Evolutionary conservation across 2,797 vertebrate genomes (phyloP).

Genomic region (Steatocranus sp.): DNA sequence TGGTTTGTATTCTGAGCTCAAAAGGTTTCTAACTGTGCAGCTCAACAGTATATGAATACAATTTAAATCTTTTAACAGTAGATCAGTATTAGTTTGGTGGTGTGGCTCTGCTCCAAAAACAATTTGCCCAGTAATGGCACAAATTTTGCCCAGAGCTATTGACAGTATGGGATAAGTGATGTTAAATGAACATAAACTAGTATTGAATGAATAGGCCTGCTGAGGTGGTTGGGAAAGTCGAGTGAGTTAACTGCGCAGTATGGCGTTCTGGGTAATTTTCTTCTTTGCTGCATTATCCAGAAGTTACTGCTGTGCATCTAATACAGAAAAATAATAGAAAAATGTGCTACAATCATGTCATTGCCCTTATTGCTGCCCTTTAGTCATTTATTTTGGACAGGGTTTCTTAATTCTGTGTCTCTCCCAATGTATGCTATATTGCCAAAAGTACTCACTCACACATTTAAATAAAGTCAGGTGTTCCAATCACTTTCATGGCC

Average conservation of each 20-base stretch:
- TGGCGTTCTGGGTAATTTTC: neutral
- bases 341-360: neutral
- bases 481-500: neutral
- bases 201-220: neutral
- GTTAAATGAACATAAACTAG: constrained; percentile 10
- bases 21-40: neutral
- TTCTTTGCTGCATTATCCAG: neutral
- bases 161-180: neutral
- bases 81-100: neutral
- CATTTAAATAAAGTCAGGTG: neutral
- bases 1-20: constrained; percentile 81
- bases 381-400: neutral
- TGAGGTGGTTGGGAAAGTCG: neutral
- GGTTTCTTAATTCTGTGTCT: neutral
- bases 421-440: neutral
- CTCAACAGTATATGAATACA: neutral
- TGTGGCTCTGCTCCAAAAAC: neutral
- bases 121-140: neutral
- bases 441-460: neutral
- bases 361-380: neutral
- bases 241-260: neutral
- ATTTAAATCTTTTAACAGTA: neutral
- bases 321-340: neutral
- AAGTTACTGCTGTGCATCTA: neutral
- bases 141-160: neutral